Percentiles rank a stretch among this genome's conserved stretches.
These are phyloP conservation scores for Chlorodrepanis virens DNA, from an alignment of 2,113 vertebrate genomes.

Conservation along the genomic window DNA sequence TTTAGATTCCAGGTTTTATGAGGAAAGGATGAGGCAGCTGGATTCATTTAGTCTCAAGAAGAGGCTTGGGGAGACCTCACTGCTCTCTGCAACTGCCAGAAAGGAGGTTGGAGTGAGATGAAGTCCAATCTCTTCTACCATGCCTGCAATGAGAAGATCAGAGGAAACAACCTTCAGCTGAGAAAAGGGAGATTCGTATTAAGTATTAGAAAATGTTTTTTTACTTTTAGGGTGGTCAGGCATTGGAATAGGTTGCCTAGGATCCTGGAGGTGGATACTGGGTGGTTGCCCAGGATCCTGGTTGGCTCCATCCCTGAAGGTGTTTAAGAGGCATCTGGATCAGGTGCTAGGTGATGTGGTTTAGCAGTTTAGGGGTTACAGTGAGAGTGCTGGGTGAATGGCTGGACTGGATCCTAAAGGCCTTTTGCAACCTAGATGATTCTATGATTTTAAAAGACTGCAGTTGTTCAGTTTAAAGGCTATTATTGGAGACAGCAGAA, in stretches of 20 bases:
- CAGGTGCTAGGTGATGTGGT: neutral
- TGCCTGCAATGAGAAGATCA: neutral
- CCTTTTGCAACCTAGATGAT: neutral
- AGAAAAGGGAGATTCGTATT: neutral
- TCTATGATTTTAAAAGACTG: neutral
- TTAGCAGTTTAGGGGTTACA: neutral
- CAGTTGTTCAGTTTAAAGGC: neutral
- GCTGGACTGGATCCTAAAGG: neutral
- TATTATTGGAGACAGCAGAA: neutral
- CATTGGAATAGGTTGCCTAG: neutral
- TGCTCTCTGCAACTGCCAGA: neutral
- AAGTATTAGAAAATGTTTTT: neutral
- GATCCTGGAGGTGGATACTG: too few relatives aligned
- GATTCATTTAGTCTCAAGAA: neutral
- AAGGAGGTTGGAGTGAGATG: neutral
- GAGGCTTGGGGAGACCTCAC: neutral
- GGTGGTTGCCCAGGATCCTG: too few relatives aligned
- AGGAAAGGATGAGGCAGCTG: neutral
- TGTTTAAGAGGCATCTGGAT: neutral
- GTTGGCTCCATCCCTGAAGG: too few relatives aligned
- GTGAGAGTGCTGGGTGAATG: too few relatives aligned
- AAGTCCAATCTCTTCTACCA: fast-evolving
- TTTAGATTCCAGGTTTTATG: neutral
- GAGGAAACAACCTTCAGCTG: neutral
- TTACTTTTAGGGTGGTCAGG: neutral